Evolutionary conservation across 1,140 invertebrate species (phyloP).

Genomic region (Temnothorax curvispinosus): DNA sequence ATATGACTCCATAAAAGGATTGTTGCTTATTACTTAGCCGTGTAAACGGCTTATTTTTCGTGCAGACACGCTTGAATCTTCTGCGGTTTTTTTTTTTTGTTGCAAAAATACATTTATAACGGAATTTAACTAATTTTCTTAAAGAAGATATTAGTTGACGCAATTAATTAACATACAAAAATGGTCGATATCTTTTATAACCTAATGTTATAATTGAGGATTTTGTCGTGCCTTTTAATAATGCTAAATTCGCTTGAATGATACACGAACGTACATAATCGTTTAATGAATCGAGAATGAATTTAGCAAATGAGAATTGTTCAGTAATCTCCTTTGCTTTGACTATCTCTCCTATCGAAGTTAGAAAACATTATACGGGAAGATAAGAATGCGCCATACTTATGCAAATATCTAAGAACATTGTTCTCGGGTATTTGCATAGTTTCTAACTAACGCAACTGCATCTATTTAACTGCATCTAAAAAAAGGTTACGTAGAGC

Average conservation of each 20-base stretch:
- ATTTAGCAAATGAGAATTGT: not conserved
- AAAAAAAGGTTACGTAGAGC: slow-evolving; percentile 37
- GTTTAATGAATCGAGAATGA: slow-evolving; percentile 20
- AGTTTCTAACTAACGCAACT: slow-evolving; percentile 43
- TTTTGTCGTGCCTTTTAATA: not conserved
- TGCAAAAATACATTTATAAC: not conserved
- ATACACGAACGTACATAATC: not conserved
- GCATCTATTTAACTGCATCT: slow-evolving; percentile 40
- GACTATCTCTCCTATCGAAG: not conserved
- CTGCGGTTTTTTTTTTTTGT: not conserved
- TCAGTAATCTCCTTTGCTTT: slow-evolving; percentile 20
- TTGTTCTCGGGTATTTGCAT: slow-evolving; percentile 55
- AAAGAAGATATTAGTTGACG: not conserved
- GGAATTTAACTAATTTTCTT: not conserved
- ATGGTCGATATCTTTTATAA: not conserved
- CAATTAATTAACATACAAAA: not conserved
- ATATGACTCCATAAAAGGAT: slow-evolving; percentile 44
- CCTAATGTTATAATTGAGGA: slow-evolving; percentile 4
- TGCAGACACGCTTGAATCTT: not conserved
- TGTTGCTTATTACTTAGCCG: slow-evolving; percentile 40
- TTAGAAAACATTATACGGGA: not conserved
- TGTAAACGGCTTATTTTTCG: slow-evolving; percentile 33
- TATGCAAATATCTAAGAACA: slow-evolving; percentile 50
- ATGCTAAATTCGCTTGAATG: not conserved
- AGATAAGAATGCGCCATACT: slow-evolving; percentile 34